Conservation (phyloP, 2,797 vertebrate genomes). For the Fundulus diaphanus region DNA sequence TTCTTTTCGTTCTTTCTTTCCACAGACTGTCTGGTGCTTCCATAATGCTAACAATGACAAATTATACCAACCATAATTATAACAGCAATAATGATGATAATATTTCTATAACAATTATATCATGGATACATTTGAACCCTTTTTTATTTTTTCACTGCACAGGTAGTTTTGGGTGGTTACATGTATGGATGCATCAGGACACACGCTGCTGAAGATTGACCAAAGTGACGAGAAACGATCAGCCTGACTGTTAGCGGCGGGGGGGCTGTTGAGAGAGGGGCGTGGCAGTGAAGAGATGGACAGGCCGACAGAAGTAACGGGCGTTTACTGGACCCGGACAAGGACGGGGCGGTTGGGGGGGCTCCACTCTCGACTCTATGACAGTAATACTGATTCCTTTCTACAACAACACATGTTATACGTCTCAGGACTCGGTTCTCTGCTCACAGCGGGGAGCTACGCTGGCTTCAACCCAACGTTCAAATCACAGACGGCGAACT, state of each 20-base stretch:
- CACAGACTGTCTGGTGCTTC: conserved; percentile 87
- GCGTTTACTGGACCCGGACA: conserved; percentile 50
- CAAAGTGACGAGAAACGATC: conserved; percentile 32
- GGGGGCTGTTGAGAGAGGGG: conserved; percentile 41
- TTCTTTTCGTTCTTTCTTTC: conserved; percentile 77
- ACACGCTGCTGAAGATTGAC: conserved; percentile 63
- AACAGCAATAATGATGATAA: conserved; percentile 85
- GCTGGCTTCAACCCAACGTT: conserved; percentile 27
- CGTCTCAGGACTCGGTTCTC: conserved; percentile 53
- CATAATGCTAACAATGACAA: conserved; percentile 87
- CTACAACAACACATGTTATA: conserved; percentile 46
- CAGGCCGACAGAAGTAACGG: conserved; percentile 59
- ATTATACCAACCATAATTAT: conserved; percentile 87
- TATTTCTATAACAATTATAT: conserved; percentile 81
- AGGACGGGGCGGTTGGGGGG: too few relatives aligned
- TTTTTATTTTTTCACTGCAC: conserved; percentile 76
- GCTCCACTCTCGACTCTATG: conserved; percentile 47
- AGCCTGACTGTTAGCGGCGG: conserved; percentile 26
- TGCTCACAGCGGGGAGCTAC: conserved; percentile 45
- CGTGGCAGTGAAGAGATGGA: conserved; percentile 66
- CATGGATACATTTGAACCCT: conserved; percentile 70
- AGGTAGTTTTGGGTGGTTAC: conserved; percentile 77
- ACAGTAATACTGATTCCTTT: conserved; percentile 61
- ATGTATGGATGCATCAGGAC: conserved; percentile 84
- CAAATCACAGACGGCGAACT: conserved; percentile 26